Evolutionary conservation across 1,140 invertebrate species (phyloP), one percentile per base, ranked within the genome.

Genomic region (Helicoverpa armigera): DNA sequence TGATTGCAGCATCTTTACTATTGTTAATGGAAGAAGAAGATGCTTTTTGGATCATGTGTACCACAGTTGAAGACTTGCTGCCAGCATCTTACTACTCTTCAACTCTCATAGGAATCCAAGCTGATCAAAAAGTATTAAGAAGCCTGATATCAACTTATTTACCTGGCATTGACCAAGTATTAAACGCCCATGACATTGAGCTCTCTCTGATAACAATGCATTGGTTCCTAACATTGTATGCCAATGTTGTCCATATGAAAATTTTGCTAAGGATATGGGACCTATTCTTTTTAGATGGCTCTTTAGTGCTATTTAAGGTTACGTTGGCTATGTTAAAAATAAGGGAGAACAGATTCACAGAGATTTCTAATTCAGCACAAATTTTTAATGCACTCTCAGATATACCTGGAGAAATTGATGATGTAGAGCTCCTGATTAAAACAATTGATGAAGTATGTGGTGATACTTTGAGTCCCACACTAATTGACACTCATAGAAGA

Each of bases 171-270:
- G 98, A 99, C 93, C 96, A 98, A 85, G 97, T 98, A 50, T 95
- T 99, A 48, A 97, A 98, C 89, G 97, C 98, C 92, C 98, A 99
- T 94, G 99, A 99, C 88, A 98, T 98, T 88, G 99, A 99, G 95
- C 95, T 99, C 18, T 99, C 98, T 80, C 95, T 99, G 31, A 99
- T 99, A 88, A 99, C 98, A 13, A 95, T 99, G 82, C 98, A 99
- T 91, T 99, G 99, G 99, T 99, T 99, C 94, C 95, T 99, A 48
- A 99, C 99, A 2, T 93, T 99, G n/a, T 99, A 99, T 95, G 98
- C 99, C 3, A 99, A 98, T 90, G 98, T 99, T 79, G 98, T 99
- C n/a, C 98, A 99, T 87, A 99, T 99, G 96, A 99, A 98, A 95
- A 98, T 99, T 80, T 96, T 99, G 56, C 95, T 99, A 3, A 96